Conservation (phyloP, 2,797 vertebrate genomes). For the Pteronotus mesoamericanus region DNA sequence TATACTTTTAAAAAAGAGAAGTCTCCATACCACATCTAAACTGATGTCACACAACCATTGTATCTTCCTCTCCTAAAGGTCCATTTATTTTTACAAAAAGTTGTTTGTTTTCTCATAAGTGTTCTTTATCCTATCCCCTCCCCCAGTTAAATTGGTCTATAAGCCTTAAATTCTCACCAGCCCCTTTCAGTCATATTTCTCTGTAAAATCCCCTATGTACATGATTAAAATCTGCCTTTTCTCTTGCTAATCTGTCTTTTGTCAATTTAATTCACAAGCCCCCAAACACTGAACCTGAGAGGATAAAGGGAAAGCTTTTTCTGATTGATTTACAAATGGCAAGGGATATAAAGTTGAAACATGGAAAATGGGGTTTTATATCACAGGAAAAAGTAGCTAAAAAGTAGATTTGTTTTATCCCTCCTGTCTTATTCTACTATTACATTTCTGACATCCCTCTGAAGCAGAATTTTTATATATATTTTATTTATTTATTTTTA, state of each 20-base stretch:
- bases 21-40: not conserved
- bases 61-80: not conserved
- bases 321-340: not conserved
- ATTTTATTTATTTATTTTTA: too few species aligned
- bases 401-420: not conserved
- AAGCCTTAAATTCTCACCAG: not conserved
- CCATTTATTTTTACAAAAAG: not conserved
- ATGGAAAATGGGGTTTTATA: not conserved
- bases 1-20: too few species aligned
- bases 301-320: not conserved
- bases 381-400: constrained; percentile 4
- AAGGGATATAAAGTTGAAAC: not conserved
- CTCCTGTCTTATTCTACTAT: not conserved
- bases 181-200: not conserved
- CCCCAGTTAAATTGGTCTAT: not conserved
- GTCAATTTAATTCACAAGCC: not conserved
- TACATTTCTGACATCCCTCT: constrained; percentile 9
- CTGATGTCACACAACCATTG: not conserved
- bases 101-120: not conserved
- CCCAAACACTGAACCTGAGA: not conserved
- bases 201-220: not conserved
- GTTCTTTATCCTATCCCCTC: not conserved
- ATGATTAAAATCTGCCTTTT: not conserved
- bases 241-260: not conserved
- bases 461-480: constrained; percentile 31